Evolutionary conservation across 2,113 vertebrate genomes (phyloP).

Genomic region (Amphilophus citrinellus): DNA sequence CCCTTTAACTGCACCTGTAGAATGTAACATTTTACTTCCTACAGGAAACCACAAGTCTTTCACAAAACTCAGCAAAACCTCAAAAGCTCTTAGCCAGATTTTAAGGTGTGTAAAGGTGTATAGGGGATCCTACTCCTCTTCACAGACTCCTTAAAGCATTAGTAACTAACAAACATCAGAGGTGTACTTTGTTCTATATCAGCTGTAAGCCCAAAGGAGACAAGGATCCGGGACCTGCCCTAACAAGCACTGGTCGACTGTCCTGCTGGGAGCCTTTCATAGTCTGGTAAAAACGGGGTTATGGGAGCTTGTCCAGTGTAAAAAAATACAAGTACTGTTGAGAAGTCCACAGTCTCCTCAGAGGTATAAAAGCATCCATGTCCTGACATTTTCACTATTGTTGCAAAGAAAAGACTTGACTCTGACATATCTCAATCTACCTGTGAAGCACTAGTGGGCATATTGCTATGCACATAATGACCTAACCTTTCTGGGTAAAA

Average conservation of each 20-base stretch:
- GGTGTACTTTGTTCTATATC: conserved; percentile 24
- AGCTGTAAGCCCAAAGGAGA: conserved; percentile 46
- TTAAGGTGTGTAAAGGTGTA: conserved; percentile 9
- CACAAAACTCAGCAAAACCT: neutral
- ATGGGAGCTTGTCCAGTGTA: conserved; percentile 34
- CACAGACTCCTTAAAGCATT: conserved; percentile 38
- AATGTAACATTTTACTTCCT: neutral
- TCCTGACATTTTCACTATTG: conserved; percentile 52
- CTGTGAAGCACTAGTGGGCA: conserved; percentile 31
- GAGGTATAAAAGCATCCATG: conserved; percentile 36
- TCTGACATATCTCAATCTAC: conserved; percentile 26
- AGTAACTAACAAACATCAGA: conserved; percentile 39
- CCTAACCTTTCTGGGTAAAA: conserved; percentile 27
- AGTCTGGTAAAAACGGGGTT: conserved; percentile 26
- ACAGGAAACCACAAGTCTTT: neutral
- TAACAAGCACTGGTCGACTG: conserved; percentile 48
- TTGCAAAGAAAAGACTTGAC: conserved; percentile 45
- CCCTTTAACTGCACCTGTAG: neutral
- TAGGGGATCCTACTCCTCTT: conserved; percentile 6
- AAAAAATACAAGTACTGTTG: conserved; percentile 43
- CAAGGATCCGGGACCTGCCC: conserved; percentile 52
- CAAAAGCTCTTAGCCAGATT: conserved; percentile 10
- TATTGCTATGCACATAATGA: conserved; percentile 10
- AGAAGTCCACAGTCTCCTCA: conserved; percentile 42
- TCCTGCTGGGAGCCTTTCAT: conserved; percentile 61